Evolutionary conservation across 2,888 invertebrate genomes (phyloP).

Genomic region (Trisateles emortualis): DNA sequence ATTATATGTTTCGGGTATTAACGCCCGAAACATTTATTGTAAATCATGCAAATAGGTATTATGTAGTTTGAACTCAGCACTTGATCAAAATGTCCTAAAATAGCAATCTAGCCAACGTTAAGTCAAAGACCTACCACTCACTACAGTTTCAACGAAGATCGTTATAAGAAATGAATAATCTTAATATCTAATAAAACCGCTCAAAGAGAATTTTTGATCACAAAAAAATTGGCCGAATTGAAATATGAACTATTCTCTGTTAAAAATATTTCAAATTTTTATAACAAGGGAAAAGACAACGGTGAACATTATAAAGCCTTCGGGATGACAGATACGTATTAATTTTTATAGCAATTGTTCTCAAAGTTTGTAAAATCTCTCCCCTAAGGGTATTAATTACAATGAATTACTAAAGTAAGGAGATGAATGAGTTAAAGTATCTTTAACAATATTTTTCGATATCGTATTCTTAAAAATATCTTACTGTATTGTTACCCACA

Average conservation of each 20-base stretch:
- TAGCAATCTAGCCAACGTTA: no score
- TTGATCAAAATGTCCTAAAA: no score
- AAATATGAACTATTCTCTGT: constrained; percentile 17
- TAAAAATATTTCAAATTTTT: constrained; percentile 25
- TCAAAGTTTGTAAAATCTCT: constrained; percentile 27
- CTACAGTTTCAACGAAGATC: not conserved
- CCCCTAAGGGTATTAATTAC: constrained; percentile 24
- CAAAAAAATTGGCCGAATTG: constrained; percentile 9
- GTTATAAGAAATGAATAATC: not conserved
- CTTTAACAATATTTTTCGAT: constrained; percentile 12
- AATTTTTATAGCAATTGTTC: constrained; percentile 25
- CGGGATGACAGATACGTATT: constrained; percentile 39
- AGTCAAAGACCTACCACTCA: no score
- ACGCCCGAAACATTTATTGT: no score
- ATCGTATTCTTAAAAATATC: no score
- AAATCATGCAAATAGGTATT: no score
- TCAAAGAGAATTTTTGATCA: not conserved
- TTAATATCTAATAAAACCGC: not conserved
- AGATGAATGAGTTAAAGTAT: not conserved
- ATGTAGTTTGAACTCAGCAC: no score
- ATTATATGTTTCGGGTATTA: no score
- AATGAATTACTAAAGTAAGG: constrained; percentile 6
- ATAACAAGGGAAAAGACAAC: constrained; percentile 26
- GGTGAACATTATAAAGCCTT: constrained; percentile 22
- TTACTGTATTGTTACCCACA: no score